A percentile compares a stretch with the other conserved stretches of the same genome.
These are phyloP conservation scores for Cyprinodon diabolis DNA, from an alignment of 2,797 vertebrate genomes.

Conservation along the genomic window DNA sequence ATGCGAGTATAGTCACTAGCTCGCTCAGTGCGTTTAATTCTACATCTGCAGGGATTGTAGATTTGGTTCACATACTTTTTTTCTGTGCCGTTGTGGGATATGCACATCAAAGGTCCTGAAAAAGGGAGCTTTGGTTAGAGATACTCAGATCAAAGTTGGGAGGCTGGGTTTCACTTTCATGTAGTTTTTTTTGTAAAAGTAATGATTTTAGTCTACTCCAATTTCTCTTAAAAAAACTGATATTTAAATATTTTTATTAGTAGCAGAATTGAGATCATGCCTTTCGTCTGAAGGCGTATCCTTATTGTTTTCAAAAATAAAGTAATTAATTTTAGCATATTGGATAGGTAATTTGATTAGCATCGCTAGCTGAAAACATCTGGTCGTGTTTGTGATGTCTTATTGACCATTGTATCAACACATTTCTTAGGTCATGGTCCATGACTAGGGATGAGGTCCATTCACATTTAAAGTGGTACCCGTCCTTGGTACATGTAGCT, in stretches of 20 bases:
- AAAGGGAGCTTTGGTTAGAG: background rate
- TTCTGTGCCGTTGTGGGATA: background rate
- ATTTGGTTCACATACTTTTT: background rate
- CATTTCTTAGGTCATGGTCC: background rate
- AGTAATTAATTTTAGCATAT: too few relatives aligned
- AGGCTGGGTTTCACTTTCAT: background rate
- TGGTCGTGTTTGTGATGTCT: background rate
- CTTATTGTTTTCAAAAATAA: background rate
- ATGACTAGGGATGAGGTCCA: too few relatives aligned
- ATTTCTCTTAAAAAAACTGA: background rate
- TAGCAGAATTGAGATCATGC: background rate
- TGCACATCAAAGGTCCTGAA: background rate
- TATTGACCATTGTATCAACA: background rate
- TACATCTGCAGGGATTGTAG: background rate
- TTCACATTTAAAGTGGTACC: too few relatives aligned
- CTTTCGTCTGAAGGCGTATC: background rate
- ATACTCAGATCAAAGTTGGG: too few relatives aligned
- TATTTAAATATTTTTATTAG: background rate
- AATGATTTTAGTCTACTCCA: background rate
- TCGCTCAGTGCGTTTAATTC: background rate
- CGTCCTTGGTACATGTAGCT: too few relatives aligned
- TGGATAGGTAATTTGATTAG: background rate
- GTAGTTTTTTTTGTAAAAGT: background rate
- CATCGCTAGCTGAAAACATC: background rate
- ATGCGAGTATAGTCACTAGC: conserved; percentile 41